phyloP scores from a whole-genome alignment of 1,140 invertebrate species.

The Saccostrea cuccullata region DNA sequence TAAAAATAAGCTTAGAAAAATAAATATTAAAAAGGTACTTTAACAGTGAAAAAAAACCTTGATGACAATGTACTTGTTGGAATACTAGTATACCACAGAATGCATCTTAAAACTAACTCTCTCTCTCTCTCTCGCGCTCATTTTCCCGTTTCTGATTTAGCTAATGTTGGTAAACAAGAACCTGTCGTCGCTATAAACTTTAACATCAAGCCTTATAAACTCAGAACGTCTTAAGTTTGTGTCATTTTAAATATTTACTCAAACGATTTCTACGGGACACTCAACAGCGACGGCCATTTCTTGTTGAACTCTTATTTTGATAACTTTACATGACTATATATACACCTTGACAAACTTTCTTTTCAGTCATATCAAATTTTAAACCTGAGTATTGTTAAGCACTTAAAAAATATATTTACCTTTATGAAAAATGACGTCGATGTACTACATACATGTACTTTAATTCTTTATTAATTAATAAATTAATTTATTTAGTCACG shows the following conservation, averaged over 20 bases:
- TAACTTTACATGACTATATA: background rate
- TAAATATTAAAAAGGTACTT: background rate
- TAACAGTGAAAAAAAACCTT: background rate
- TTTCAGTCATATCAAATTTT: background rate
- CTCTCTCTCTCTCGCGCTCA: background rate
- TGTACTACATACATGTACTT: background rate
- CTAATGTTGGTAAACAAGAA: background rate
- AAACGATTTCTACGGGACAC: conserved; percentile 5
- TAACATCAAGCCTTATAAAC: background rate
- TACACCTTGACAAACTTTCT: background rate
- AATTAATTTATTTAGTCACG: background rate
- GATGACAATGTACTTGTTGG: background rate
- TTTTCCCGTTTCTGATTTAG: background rate
- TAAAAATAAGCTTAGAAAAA: background rate
- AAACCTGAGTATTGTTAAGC: background rate
- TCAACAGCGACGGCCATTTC: background rate
- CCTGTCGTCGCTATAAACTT: background rate
- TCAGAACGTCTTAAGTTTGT: background rate
- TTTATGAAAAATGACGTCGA: background rate
- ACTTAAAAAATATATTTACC: background rate
- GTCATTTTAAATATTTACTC: conserved; percentile 34
- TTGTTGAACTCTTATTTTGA: background rate
- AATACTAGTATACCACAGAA: background rate
- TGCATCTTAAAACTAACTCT: background rate
- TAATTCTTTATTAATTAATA: background rate